Percentiles rank a stretch among this genome's conserved stretches.
phyloP scores from a whole-genome alignment of 1,140 invertebrate genomes.

The Plectus sambesii region DNA sequence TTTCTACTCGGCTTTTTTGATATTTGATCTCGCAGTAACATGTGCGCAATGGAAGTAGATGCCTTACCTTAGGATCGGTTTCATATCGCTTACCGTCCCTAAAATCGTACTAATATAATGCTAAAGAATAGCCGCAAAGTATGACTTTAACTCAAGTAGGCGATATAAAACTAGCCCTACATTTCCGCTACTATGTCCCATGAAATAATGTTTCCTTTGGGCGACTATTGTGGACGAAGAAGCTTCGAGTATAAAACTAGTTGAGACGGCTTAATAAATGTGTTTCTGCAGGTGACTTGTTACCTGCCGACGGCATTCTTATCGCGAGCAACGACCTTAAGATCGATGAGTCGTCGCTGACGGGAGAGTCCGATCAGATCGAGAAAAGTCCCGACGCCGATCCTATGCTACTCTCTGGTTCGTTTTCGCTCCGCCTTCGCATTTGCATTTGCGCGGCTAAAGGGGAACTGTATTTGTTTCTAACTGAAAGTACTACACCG shows the following conservation, averaged over 20 bases:
- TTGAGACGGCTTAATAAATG: constrained; percentile 11
- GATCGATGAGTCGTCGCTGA: constrained; percentile 93
- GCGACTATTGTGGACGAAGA: too few species aligned
- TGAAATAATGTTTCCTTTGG: too few species aligned
- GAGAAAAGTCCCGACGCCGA: constrained; percentile 84
- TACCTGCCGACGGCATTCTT: constrained; percentile 92
- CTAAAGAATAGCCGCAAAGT: too few species aligned
- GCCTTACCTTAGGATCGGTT: too few species aligned
- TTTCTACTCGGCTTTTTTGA: too few species aligned
- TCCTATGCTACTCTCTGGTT: constrained; percentile 85
- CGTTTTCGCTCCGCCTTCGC: constrained; percentile 11
- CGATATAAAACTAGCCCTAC: too few species aligned
- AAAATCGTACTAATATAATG: too few species aligned
- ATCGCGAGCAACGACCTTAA: constrained; percentile 99
- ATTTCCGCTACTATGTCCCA: background rate
- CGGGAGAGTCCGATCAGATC: constrained; percentile 97
- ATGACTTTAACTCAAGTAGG: too few species aligned
- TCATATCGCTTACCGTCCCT: too few species aligned
- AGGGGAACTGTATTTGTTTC: background rate
- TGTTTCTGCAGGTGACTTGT: constrained; percentile 66
- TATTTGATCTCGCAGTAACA: constrained; percentile 2
- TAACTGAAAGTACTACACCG: background rate
- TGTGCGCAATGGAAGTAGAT: constrained; percentile 8
- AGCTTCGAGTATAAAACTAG: too few species aligned
- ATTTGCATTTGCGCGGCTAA: constrained; percentile 21